These are phyloP conservation scores for Syngnathus floridae DNA, from an alignment of 2,113 vertebrate species.

Conservation along the genomic window DNA sequence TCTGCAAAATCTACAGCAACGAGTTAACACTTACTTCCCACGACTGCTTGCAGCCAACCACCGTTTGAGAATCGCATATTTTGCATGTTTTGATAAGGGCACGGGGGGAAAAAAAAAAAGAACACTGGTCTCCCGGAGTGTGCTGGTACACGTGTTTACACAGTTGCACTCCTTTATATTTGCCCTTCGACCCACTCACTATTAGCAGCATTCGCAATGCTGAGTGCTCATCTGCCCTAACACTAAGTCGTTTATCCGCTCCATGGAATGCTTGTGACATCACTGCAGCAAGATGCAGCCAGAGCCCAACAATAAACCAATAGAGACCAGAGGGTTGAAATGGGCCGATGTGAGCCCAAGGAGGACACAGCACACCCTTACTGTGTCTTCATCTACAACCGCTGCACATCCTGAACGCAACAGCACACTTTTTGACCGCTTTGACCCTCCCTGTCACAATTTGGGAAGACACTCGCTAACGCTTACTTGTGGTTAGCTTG, in stretches of 20 bases:
- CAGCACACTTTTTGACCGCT: constrained; percentile 6
- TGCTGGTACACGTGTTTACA: constrained; percentile 25
- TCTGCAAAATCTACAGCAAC: not conserved
- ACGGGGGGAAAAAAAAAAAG: not conserved
- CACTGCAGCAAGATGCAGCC: constrained; percentile 58
- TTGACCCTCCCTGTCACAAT: constrained; percentile 18
- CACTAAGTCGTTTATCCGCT: constrained; percentile 69
- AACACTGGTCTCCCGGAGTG: constrained; percentile 22
- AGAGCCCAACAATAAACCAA: constrained; percentile 67
- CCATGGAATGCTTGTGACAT: constrained; percentile 71
- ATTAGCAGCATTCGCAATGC: constrained; percentile 50
- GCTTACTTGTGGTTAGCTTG: not conserved
- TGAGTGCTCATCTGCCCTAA: constrained; percentile 63
- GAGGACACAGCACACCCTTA: constrained; percentile 38
- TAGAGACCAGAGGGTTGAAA: constrained; percentile 63
- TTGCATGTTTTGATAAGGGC: not conserved
- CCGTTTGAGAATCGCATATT: constrained; percentile 3
- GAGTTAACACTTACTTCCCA: not conserved
- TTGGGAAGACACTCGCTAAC: constrained; percentile 10
- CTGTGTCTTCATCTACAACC: constrained; percentile 29
- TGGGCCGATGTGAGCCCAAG: constrained; percentile 54
- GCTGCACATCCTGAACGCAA: constrained; percentile 4
- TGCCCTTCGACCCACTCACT: constrained; percentile 55
- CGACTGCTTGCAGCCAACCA: not conserved
- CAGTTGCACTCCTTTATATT: constrained; percentile 38